Conservation (phyloP, 2,797 vertebrate genomes). For the Scyliorhinus canicula region DNA sequence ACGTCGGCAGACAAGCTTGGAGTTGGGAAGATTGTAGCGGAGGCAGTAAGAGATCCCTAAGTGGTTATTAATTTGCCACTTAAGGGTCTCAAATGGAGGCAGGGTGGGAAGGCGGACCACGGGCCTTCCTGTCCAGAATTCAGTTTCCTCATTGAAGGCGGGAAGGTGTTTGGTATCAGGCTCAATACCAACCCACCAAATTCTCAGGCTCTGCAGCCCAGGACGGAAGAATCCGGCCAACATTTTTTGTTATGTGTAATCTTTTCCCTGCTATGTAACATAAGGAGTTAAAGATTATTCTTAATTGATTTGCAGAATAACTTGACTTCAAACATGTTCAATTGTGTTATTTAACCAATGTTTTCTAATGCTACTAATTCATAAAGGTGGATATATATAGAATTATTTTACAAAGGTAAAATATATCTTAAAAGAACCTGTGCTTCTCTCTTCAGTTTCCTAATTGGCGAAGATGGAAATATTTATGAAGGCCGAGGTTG, state of each 20-base stretch:
- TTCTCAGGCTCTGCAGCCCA: neutral
- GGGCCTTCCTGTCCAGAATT: too few species aligned
- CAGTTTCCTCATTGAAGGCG: too few species aligned
- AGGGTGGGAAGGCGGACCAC: too few species aligned
- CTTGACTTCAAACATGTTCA: neutral
- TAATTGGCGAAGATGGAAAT: slow-evolving; percentile 39
- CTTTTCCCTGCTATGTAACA: neutral
- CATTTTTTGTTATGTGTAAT: neutral
- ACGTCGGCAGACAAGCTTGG: too few species aligned
- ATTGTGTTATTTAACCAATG: neutral
- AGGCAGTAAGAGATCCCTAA: too few species aligned
- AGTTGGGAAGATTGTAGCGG: too few species aligned
- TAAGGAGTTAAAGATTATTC: neutral
- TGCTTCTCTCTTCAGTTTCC: slow-evolving; percentile 34
- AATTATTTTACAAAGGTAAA: neutral
- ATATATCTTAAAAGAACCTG: neutral
- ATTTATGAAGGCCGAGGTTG: slow-evolving; percentile 39
- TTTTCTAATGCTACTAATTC: neutral
- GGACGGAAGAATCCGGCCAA: too few species aligned
- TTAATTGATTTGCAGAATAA: neutral
- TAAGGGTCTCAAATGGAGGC: too few species aligned
- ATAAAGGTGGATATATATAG: neutral
- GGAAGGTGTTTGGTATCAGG: too few species aligned
- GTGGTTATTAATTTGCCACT: too few species aligned
- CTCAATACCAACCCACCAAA: too few species aligned